Conservation (phyloP, 1,140 invertebrate genomes). For the Zophobas atratus region DNA sequence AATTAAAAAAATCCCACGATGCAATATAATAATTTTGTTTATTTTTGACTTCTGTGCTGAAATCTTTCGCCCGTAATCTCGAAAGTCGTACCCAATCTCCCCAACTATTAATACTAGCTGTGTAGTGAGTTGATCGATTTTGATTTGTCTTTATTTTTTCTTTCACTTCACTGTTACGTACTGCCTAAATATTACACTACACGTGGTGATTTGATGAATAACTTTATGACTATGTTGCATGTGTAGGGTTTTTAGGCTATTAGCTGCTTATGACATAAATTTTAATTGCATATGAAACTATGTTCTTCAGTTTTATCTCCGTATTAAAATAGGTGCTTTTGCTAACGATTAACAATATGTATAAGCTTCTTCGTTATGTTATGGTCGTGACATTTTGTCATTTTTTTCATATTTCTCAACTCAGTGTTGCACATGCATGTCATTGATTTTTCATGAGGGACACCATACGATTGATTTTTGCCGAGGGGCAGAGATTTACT, state of each 20-base stretch:
- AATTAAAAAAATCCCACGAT: too few relatives aligned
- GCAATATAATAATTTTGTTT: too few relatives aligned
- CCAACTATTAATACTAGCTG: too few relatives aligned
- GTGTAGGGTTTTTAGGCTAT: conserved; percentile 40
- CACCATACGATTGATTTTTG: conserved; percentile 57
- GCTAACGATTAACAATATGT: conserved; percentile 35
- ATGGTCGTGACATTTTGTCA: conserved; percentile 20
- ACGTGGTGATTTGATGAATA: conserved; percentile 38
- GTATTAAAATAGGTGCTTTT: conserved; percentile 35
- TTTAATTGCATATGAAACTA: conserved; percentile 32
- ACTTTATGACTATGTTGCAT: conserved; percentile 46
- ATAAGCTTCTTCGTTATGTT: conserved; percentile 33
- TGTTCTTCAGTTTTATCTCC: conserved; percentile 44
- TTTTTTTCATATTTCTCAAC: conserved; percentile 36
- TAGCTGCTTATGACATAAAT: conserved; percentile 23
- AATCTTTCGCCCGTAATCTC: too few relatives aligned
- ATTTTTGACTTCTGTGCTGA: too few relatives aligned
- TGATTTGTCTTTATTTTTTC: conserved; percentile 31
- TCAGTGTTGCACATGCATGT: conserved; percentile 51
- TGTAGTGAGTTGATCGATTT: not conserved
- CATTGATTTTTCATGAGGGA: conserved; percentile 49
- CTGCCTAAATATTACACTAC: conserved; percentile 56
- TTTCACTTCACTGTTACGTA: conserved; percentile 25
- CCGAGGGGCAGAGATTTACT: conserved; percentile 46
- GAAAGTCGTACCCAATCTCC: too few relatives aligned